Evolutionary conservation across 2,888 invertebrate species (phyloP), one percentile per base, ranked within the genome.

Genomic region (Cataglyphis livida): DNA sequence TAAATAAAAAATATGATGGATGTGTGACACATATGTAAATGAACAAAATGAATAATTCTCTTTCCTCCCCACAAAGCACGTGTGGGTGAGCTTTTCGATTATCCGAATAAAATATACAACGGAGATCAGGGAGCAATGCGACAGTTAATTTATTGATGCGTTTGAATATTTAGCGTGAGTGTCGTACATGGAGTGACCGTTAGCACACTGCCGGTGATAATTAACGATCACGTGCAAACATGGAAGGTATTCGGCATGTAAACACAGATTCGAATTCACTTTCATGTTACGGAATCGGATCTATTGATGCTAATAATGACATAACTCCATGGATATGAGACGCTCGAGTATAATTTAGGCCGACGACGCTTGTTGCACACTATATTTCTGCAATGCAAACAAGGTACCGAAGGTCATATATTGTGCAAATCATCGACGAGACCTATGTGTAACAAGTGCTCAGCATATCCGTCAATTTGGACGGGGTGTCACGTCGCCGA

Each of bases 91-190:
- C n/a, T 18, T 65, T 57, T 51, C 28, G 41, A 76, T 76, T n/a
- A 57, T 68, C 68, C 76, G 54, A 28, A 54, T 76, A 12, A 66
- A 76, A 76, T 57, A 68, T 76, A 35, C 21, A 76, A 68, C 68
- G 3, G 68, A 57, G 66, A 57, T 76, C 54, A 41, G 41, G 76
- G 21, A 76, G 68, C 41, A 28, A 41, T 68, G 41, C 68, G 76
- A 57, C 68, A 48, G 32, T 79, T 79, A 79, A 79, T 79, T 79
- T 79, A 79, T 71, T 71, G 71, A 78, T 32, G 44, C 32, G 21
- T 61, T 44, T 68, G 59, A n/a, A 18, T 48, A 71, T 79, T 79
- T 44, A 79, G 44, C 21, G 70, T 59, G 54, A 38, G 12, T 59
- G 44, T 12, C 21, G 78, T 70, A n/a, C 71, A 35, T 21, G 44